Base-by-base conservation (phyloP, 2,888 invertebrate genomes). In the Halictus ligatus region DNA sequence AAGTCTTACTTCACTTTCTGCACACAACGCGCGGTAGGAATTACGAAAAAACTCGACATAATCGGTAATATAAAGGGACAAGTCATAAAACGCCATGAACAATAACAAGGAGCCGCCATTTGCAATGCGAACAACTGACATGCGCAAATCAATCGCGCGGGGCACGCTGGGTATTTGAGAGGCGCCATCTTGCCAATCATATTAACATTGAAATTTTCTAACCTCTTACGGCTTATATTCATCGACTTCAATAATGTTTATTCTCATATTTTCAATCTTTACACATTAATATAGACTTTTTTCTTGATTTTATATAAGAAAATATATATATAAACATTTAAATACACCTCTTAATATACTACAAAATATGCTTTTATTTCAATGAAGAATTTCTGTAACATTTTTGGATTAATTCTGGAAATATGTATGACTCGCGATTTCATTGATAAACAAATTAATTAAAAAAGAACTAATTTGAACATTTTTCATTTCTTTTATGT, bases 61-160 rank as follows among this genome's bases (percentile, higher is more conserved):
- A 94, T 94, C 94, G 94, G 92, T 92, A 93, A 94, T 94, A 94
- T 94, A 94, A 94, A 94, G 94, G 94, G 94, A 94, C 94, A 94
- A 94, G 94, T 95, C 95, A 94, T 94, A 94, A 95, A 95, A 97
- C 97, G 97, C 97, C 98, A 98, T 98, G 98, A 98, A 98, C 98
- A 98, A 98, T 98, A 98, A 98, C 98, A 99, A 98, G 98, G 97
- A 94, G 98, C 97, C 98, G 98, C 98, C 98, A 99, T 99, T 98
- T 98, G 98, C 98, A 98, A 98, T 98, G 97, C 97, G 94, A 93
- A 96, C 97, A 97, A 97, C 96, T 97, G 97, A 96, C 97, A 96
- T 97, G 97, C 97, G 97, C 97, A 95, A 95, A 95, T 95, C 95
- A 95, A 95, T 95, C 94, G 94, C 95, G 94, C 95, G 93, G 92